Evolutionary conservation across 1,140 invertebrate species (phyloP), one percentile per base, ranked within the genome.

Genomic region (Druon quercuslanigerum): DNA sequence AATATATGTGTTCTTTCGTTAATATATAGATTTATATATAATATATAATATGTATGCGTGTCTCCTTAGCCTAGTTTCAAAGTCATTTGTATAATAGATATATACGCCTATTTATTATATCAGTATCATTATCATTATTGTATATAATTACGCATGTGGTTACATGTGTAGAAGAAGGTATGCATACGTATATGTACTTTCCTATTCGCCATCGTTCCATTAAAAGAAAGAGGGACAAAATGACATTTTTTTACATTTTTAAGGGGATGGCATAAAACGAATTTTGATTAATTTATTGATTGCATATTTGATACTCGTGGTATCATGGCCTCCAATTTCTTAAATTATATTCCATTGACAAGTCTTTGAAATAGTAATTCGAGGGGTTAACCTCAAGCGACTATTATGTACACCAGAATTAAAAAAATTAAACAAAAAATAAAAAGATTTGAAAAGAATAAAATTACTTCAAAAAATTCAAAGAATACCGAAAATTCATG

Each of bases 1-100:
- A 85, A 85, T 84, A 85, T 85, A 85, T 85, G 72, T 79, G 78
- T 75, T 81, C 74, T 77, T 82, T 76, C 57, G 71, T 66, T 66
- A 66, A 66, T 77, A 74, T 72, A 72, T 77, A 57, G 71, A 71
- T 52, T 76, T 57, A 72, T 71, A 46, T 76, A 72, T 72, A 77
- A 76, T 77, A 80, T 80, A 81, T 76, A 50, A 73, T 83, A 80
- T 79, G 77, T 83, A 83, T 81, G 80, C 60, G 77, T 74, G 76
- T 79, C 75, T 79, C 79, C 79, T 79, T 77, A 75, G 71, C 74
- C 76, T 79, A 66, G 40, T 66, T 66, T 40, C 46, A 66, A 66
- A 66, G 60, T 72, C 52, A 70, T 77, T 46, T 76, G 51, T 75
- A 70, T 73, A 79, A 77, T 77, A 76, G 74, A 73, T 76, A 76